Conservation (phyloP, 2,797 vertebrate species). For the Petrocephalus schoutedeni region DNA sequence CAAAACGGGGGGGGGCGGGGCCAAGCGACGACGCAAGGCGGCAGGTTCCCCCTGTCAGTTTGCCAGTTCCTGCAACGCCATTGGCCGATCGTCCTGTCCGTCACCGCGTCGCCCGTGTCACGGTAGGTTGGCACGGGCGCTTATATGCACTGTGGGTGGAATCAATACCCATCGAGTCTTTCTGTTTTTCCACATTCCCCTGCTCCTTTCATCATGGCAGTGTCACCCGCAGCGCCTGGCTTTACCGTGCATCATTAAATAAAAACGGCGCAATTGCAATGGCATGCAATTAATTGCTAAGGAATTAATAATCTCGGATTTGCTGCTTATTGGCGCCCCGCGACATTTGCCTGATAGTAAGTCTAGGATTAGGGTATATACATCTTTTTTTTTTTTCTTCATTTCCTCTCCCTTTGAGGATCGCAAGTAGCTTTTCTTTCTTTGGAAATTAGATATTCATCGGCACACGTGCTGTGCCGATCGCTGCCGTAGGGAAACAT, state of each 20-base stretch:
- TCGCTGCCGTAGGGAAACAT: constrained; percentile 45
- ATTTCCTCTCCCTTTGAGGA: constrained; percentile 36
- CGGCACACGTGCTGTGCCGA: constrained; percentile 22
- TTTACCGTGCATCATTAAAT: constrained; percentile 48
- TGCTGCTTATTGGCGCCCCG: neutral
- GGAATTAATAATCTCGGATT: constrained; percentile 1
- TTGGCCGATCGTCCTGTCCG: constrained; percentile 48
- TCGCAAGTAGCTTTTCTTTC: constrained; percentile 42
- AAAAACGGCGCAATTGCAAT: neutral
- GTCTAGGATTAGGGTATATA: neutral
- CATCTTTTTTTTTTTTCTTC: neutral
- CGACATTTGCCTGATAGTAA: neutral
- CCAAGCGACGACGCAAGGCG: neutral
- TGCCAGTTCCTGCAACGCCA: constrained; percentile 22
- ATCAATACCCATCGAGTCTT: constrained; percentile 38
- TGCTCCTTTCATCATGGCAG: constrained; percentile 42
- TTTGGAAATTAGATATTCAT: constrained; percentile 34
- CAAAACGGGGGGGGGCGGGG: neutral
- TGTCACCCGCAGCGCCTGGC: constrained; percentile 43
- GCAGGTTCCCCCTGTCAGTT: constrained; percentile 8
- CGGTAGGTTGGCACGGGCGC: constrained; percentile 49
- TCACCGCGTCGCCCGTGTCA: constrained; percentile 45
- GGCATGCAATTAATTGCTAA: neutral
- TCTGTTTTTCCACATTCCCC: constrained; percentile 24
- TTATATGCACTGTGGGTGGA: constrained; percentile 42